These are phyloP conservation scores for Gymnopithys bicolor DNA, from an alignment of 2,797 vertebrate genomes.

Conservation along the genomic window DNA sequence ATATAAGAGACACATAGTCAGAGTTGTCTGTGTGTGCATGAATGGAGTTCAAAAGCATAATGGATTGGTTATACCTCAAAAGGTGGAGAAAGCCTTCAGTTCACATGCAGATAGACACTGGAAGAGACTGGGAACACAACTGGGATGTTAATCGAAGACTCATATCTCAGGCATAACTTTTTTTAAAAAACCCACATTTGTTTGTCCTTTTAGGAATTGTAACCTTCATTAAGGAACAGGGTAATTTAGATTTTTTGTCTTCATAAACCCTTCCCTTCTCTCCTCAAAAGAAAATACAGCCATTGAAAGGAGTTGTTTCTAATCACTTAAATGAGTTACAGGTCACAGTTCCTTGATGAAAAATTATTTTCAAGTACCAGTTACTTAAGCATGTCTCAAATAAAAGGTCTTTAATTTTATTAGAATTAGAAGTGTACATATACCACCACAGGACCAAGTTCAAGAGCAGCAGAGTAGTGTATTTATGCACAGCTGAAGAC, in stretches of 20 bases:
- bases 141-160: not conserved
- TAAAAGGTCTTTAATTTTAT: not conserved
- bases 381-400: not conserved
- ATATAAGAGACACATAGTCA: not conserved
- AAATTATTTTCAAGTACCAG: slow-evolving; percentile 23
- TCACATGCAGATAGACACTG: not conserved
- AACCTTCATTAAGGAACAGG: not conserved
- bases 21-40: not conserved
- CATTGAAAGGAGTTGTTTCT: not conserved
- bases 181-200: not conserved
- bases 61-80: not conserved
- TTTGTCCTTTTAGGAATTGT: not conserved
- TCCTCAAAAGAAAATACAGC: not conserved
- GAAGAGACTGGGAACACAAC: not conserved
- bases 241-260: not conserved
- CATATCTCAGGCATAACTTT: not conserved
- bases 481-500: slow-evolving; percentile 16
- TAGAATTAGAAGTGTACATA: not conserved
- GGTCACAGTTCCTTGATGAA: slow-evolving; percentile 6
- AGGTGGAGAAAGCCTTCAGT: not conserved
- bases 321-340: slow-evolving; percentile 15
- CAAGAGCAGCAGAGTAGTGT: not conserved
- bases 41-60: not conserved
- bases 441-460: not conserved
- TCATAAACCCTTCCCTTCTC: not conserved